phyloP scores from a whole-genome alignment of 2,797 vertebrate species.

The Tolypeutes matacus region DNA sequence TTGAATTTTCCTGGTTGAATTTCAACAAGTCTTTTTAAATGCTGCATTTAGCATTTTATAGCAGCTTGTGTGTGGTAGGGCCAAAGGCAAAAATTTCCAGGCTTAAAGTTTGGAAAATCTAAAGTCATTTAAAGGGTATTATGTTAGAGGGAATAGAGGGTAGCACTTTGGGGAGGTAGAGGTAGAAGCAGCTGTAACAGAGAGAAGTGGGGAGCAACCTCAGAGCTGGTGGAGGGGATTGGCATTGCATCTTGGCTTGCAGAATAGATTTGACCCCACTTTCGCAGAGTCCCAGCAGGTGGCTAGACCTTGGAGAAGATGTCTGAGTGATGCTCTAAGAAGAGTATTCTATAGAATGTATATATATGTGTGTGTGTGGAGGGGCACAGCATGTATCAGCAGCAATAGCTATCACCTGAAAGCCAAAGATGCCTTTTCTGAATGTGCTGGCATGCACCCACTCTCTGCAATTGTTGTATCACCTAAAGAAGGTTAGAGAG shows the following conservation, averaged over 20 bases:
- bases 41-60: constrained; percentile 82
- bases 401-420: not conserved
- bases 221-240: not conserved
- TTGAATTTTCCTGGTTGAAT: constrained; percentile 80
- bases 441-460: not conserved
- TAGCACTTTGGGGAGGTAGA: not conserved
- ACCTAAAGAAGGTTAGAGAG: not conserved
- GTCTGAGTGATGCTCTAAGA: not conserved
- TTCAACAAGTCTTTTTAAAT: constrained; percentile 84
- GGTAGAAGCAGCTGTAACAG: not conserved
- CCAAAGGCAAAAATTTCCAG: constrained; percentile 80
- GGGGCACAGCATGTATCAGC: rapidly evolving
- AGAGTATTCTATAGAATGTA: not conserved
- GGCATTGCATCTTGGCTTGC: not conserved
- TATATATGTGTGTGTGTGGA: not conserved
- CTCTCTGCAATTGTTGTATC: not conserved
- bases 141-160: not conserved
- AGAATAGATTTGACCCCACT: not conserved
- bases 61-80: constrained; percentile 81
- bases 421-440: not conserved
- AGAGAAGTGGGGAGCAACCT: not conserved
- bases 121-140: constrained; percentile 70
- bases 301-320: not conserved
- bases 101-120: constrained; percentile 73
- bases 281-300: not conserved